Conservation (phyloP, 2,888 invertebrate species). For the Troides aeacus region DNA sequence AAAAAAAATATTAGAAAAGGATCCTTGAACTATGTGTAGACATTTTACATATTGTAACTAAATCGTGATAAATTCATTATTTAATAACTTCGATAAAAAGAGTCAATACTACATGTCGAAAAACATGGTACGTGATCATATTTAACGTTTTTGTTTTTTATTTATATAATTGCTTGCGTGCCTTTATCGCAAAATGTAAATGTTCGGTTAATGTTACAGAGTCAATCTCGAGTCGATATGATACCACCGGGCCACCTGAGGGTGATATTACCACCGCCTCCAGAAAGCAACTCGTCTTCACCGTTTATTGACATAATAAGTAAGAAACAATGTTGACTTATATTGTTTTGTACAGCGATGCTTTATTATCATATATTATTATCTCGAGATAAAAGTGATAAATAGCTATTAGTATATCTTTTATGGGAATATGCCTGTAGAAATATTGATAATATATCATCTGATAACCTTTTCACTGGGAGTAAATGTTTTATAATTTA, state of each 20-base stretch:
- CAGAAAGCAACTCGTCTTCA: conserved; percentile 59
- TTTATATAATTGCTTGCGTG: conserved; percentile 58
- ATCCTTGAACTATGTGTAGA: conserved; percentile 16
- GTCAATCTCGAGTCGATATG: conserved; percentile 57
- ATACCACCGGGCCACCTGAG: conserved; percentile 61
- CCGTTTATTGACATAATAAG: conserved; percentile 62
- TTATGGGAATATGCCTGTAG: not conserved
- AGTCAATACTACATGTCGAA: conserved; percentile 45
- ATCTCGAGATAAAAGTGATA: not conserved
- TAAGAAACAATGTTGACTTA: conserved; percentile 40
- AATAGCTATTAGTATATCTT: not conserved
- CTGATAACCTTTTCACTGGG: not conserved
- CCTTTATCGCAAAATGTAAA: conserved; percentile 50
- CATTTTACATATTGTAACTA: conserved; percentile 6
- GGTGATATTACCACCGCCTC: conserved; percentile 62
- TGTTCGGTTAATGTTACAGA: conserved; percentile 57
- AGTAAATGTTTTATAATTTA: not conserved
- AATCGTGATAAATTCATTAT: conserved; percentile 1
- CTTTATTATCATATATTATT: not conserved
- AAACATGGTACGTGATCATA: conserved; percentile 45
- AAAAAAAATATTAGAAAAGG: conserved; percentile 14
- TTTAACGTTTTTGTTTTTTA: conserved; percentile 55
- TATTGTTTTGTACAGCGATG: conserved; percentile 10
- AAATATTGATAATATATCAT: not conserved
- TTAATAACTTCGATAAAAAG: conserved; percentile 40